Percentiles rank a stretch among this genome's conserved stretches.
These are phyloP conservation scores for Fistularia tabacaria DNA, from an alignment of 2,797 vertebrate species.

Conservation along the genomic window DNA sequence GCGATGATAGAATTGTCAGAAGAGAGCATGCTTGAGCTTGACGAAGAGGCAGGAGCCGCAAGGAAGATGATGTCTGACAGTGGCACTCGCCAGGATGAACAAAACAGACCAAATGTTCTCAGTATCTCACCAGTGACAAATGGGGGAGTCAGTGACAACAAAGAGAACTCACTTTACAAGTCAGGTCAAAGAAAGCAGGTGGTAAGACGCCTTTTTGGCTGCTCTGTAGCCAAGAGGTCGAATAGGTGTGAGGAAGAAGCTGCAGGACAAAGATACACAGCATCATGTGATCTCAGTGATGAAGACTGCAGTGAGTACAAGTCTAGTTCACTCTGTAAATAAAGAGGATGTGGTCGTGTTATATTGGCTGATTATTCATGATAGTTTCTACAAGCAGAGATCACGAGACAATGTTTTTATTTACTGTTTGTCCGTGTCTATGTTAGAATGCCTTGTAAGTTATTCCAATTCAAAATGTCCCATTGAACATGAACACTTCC, in stretches of 20 bases:
- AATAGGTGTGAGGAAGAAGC: constrained; percentile 5
- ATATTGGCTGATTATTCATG: no score
- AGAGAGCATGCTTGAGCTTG: constrained; percentile 8
- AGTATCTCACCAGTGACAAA: constrained; percentile 6
- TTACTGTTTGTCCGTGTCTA: no score
- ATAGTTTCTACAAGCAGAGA: no score
- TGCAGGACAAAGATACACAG: constrained; percentile 9
- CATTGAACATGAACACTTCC: no score
- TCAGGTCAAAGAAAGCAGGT: constrained; percentile 5
- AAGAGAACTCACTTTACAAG: constrained; percentile 5
- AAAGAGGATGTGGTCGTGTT: no score
- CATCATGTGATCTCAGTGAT: constrained; percentile 6
- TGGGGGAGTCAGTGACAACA: constrained; percentile 1
- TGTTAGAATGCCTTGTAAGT: no score
- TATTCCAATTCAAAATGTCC: no score
- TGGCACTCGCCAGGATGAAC: constrained; percentile 4
- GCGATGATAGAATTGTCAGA: constrained; percentile 64
- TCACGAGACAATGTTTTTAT: no score
- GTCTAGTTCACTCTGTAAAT: no score
- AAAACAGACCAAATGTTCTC: constrained; percentile 3
- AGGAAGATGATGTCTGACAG: constrained; percentile 17
- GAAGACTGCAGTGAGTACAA: constrained; percentile 29
- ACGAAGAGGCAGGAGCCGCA: constrained; percentile 13
- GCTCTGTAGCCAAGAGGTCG: constrained; percentile 8
- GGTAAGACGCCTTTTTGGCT: constrained; percentile 9